Evolutionary conservation across 1,140 invertebrate genomes (phyloP).

Genomic region (Trialeurodes vaporariorum): DNA sequence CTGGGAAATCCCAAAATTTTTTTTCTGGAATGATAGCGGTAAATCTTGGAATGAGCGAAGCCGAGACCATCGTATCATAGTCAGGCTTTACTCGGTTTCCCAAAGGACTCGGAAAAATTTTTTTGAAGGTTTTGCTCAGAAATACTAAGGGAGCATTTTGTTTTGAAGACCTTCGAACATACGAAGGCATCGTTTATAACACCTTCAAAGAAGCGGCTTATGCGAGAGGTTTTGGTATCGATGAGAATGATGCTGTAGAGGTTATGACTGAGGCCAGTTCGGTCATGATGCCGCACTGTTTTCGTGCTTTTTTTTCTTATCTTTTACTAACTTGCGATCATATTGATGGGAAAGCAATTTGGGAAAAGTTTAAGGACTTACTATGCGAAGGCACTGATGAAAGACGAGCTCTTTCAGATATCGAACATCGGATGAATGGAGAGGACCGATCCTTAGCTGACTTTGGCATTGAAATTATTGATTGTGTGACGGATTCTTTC

Average conservation of each 20-base stretch:
- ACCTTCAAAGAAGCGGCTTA: slow-evolving; percentile 29
- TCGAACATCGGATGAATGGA: slow-evolving; percentile 28
- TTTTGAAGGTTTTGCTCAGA: slow-evolving; percentile 34
- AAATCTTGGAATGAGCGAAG: not conserved
- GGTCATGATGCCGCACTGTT: not conserved
- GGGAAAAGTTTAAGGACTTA: not conserved
- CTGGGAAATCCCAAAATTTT: slow-evolving; percentile 1
- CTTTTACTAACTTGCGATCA: slow-evolving; percentile 13
- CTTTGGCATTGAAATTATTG: slow-evolving; percentile 28
- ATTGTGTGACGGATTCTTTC: slow-evolving; percentile 21
- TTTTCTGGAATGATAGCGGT: not conserved
- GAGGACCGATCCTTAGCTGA: slow-evolving; percentile 30
- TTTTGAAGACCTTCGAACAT: slow-evolving; percentile 32
- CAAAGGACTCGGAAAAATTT: slow-evolving; percentile 32
- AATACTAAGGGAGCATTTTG: slow-evolving; percentile 33
- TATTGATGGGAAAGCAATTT: slow-evolving; percentile 21
- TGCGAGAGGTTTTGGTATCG: slow-evolving; percentile 26
- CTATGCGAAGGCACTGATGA: slow-evolving; percentile 25
- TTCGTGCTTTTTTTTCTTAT: slow-evolving; percentile 4
- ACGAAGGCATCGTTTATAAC: slow-evolving; percentile 24
- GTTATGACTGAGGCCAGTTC: not conserved
- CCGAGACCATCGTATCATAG: slow-evolving; percentile 13
- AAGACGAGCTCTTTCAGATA: slow-evolving; percentile 29
- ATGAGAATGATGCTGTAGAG: slow-evolving; percentile 19
- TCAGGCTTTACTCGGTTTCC: slow-evolving; percentile 32